Base-by-base conservation (phyloP, 2,113 vertebrate species). In the Pungitius pungitius region DNA sequence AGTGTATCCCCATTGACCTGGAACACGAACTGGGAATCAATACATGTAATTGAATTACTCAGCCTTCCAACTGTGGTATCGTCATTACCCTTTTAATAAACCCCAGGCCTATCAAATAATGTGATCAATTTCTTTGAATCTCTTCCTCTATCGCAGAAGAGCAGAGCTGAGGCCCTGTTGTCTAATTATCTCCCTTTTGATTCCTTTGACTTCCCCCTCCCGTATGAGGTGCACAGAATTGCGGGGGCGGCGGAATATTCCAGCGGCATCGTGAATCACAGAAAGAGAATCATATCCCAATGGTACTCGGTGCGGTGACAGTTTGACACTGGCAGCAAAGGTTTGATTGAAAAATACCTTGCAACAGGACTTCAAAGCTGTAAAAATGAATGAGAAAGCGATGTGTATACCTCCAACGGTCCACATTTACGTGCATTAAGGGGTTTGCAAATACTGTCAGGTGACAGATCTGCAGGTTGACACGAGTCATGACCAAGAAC, bases 21-120 rank as follows among this genome's bases (percentile, higher is more conserved):
- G 80, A 88, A 76, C 84, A 73, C 71, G 78, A 90, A 82, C 72
- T 74, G 73, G 76, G 83, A 85, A 90, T 91, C 90, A 82, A 91
- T 89, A 47, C 68, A 65, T 75, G 77, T 84, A 83, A 91, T 91
- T 82, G 89, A 82, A 88, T 80, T 69, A 66, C 68, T 74, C 55
- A 42, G 71, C 76, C 73, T 63, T 87, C 79, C 73, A 71, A 78
- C 69, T 70, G 56, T 51, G 71, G 82, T 78, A 68, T 80, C 69
- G 78, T 76, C 84, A 83, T 84, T 81, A 83, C 33, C 77, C 78
- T 74, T 79, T 87, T 83, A 70, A 77, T 83, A 71, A 17, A 78
- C 62, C 77, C 51, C 2, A 2, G 33, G 69, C 80, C 73, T 78
- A 85, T 90, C 89, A 87, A 83, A 84, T 83, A 85, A 83, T 80